Evolutionary conservation across 2,888 invertebrate species (phyloP).

Genomic region (Cheilosia vulpina): DNA sequence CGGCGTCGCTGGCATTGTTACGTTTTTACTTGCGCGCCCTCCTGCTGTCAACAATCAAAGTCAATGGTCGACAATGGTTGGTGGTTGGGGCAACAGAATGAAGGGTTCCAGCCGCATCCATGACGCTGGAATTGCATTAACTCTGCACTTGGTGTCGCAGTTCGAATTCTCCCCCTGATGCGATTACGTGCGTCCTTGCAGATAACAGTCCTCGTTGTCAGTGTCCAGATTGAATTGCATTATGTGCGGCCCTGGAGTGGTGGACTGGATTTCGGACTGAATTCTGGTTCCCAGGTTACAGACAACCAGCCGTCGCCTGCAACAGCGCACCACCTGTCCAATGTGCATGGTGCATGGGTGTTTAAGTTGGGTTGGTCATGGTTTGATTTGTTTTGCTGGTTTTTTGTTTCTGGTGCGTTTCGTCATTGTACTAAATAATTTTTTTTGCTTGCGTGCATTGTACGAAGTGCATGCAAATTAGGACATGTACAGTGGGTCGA

Average conservation of each 20-base stretch:
- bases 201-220: slow-evolving; percentile 37
- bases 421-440: slow-evolving; percentile 40
- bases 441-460: background rate
- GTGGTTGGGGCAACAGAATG: slow-evolving; percentile 48
- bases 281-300: slow-evolving; percentile 68
- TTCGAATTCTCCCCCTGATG: slow-evolving; percentile 41
- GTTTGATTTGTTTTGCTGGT: slow-evolving; percentile 46
- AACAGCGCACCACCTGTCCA: slow-evolving; percentile 59
- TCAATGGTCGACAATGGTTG: slow-evolving; percentile 22
- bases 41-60: slow-evolving; percentile 71
- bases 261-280: slow-evolving; percentile 58
- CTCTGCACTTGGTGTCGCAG: slow-evolving; percentile 46
- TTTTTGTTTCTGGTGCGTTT: slow-evolving; percentile 40
- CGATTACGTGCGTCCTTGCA: slow-evolving; percentile 68
- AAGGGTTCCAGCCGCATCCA: slow-evolving; percentile 66
- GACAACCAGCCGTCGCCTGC: slow-evolving; percentile 40
- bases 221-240: slow-evolving; percentile 68
- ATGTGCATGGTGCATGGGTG: slow-evolving; percentile 65
- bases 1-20: slow-evolving; percentile 19
- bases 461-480: slow-evolving; percentile 58
- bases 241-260: slow-evolving; percentile 52
- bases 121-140: slow-evolving; percentile 67
- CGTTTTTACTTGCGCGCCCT: slow-evolving; percentile 46
- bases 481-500: slow-evolving; percentile 22
- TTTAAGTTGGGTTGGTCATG: slow-evolving; percentile 68